Conservation (phyloP, 2,113 vertebrate species). For the Pantherophis guttatus region DNA sequence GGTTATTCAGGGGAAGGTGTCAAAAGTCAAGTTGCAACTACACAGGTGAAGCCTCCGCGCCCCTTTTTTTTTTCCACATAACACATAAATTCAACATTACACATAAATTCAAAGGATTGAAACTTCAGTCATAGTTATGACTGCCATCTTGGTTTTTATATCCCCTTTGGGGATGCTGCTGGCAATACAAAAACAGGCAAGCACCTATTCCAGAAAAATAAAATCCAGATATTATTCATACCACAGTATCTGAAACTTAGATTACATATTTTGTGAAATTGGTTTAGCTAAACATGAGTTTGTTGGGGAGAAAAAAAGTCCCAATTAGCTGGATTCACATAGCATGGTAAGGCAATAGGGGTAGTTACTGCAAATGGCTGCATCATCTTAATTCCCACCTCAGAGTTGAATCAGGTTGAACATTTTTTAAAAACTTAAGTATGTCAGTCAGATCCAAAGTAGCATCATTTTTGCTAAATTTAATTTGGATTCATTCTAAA, state of each 20-base stretch:
- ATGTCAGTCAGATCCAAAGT: background rate
- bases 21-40: background rate
- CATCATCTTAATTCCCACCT: background rate
- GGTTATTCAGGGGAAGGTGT: background rate
- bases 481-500: background rate
- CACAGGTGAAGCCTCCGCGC: background rate
- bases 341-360: background rate
- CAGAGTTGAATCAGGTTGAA: background rate
- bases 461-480: background rate
- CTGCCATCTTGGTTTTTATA: background rate
- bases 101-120: background rate
- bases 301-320: background rate
- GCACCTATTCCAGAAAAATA: background rate
- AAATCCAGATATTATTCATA: background rate
- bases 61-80: background rate
- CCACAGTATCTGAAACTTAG: background rate
- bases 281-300: background rate
- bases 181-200: background rate
- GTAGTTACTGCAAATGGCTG: background rate
- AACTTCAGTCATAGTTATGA: background rate
- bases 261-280: background rate
- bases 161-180: background rate
- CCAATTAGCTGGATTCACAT: background rate
- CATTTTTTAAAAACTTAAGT: background rate
- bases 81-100: background rate